Conservation (phyloP, 2,113 vertebrate species). For the Bos taurus region ARS-UCD2.0 NC_037343.1:71147501-71148000, state of each 20-base stretch:
- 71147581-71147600: not conserved
- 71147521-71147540: not conserved
- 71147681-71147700: not conserved
- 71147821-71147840: not conserved
- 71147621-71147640: not conserved
- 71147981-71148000: not conserved
- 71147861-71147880: not conserved
- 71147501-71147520: not conserved
- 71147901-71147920: not conserved
- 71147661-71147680: not conserved
- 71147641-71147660: not conserved
- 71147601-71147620: not conserved
- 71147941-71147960: not conserved
- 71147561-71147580: not conserved
- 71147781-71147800: not conserved
- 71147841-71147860: not conserved
- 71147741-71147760: not conserved
- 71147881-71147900: not conserved
- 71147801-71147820: not conserved
- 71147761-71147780: not conserved
- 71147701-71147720: not conserved
- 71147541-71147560: not conserved
- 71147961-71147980: slow-evolving; percentile 27
- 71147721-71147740: not conserved
- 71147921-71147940: not conserved